These are phyloP conservation scores for Sphaerophoria rueppellii DNA, from an alignment of 2,888 invertebrate species.

Conservation along the genomic window DNA sequence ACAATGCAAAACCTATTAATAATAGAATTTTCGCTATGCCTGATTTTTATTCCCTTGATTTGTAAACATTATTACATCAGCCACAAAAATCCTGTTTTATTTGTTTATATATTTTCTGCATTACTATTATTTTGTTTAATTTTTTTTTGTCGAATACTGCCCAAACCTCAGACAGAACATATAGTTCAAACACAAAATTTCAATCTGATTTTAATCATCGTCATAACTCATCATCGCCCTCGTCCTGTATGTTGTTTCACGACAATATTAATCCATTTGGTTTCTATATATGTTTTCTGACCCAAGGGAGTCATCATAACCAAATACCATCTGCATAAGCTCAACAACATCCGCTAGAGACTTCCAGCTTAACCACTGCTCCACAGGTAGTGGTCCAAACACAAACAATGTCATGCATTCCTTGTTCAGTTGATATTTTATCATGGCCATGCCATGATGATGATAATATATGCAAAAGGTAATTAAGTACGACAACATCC, in stretches of 20 bases:
- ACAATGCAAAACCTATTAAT: too few species aligned
- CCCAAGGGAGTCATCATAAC: conserved; percentile 41
- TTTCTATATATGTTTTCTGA: conserved; percentile 21
- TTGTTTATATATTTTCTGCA: too few species aligned
- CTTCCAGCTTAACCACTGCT: too few species aligned
- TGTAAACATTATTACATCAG: too few species aligned
- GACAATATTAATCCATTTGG: conserved; percentile 40
- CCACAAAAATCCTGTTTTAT: too few species aligned
- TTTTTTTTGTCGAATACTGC: too few species aligned
- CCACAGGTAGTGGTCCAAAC: too few species aligned
- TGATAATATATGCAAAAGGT: conserved; percentile 32
- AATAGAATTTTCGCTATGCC: too few species aligned
- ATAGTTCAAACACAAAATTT: background rate
- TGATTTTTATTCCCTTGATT: too few species aligned
- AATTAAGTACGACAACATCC: conserved; percentile 50
- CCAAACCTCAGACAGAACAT: background rate
- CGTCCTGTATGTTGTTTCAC: background rate
- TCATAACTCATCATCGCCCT: background rate
- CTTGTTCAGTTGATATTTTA: conserved; percentile 43
- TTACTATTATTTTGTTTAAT: too few species aligned
- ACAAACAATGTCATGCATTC: too few species aligned
- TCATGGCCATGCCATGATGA: conserved; percentile 1
- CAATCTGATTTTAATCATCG: conserved; percentile 28
- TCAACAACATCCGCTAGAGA: background rate
- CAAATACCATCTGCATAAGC: conserved; percentile 17